A percentile compares a stretch with the other conserved stretches of the same genome.
phyloP scores from a whole-genome alignment of 2,797 vertebrate genomes.

The Pipistrellus pipistrellus region DNA sequence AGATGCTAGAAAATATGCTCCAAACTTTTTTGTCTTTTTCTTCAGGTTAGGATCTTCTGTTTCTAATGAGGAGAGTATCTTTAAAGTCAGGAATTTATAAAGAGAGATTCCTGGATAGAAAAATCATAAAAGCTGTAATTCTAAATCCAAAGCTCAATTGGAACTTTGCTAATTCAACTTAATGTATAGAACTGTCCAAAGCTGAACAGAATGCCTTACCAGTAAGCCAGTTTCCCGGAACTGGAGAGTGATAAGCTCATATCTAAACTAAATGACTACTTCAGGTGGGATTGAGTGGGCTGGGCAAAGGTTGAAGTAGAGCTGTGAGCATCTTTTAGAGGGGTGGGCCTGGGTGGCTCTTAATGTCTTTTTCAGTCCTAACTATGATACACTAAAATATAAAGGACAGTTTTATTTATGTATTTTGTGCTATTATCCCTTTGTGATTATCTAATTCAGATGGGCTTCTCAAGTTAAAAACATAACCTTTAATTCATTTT shows the following conservation, averaged over 20 bases:
- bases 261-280: background rate
- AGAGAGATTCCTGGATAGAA: conserved; percentile 50
- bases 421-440: conserved; percentile 1
- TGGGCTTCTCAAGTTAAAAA: conserved; percentile 34
- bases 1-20: conserved; percentile 37
- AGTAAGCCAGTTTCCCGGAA: conserved; percentile 13
- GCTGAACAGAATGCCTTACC: conserved; percentile 55
- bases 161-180: conserved; percentile 49
- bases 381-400: conserved; percentile 9
- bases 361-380: background rate
- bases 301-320: conserved; percentile 4
- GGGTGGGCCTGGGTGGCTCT: background rate
- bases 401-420: background rate
- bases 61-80: background rate
- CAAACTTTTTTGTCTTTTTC: conserved; percentile 38
- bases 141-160: conserved; percentile 29
- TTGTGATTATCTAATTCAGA: background rate
- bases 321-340: background rate
- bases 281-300: background rate
- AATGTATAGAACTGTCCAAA: conserved; percentile 62
- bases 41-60: conserved; percentile 20
- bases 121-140: conserved; percentile 19
- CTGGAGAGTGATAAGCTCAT: background rate
- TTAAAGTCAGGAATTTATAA: conserved; percentile 44
- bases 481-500: conserved; percentile 36